Percentiles rank a stretch among this genome's conserved stretches.
phyloP scores from a whole-genome alignment of 2,797 vertebrate genomes.

The Hypotaenidia philippensis region DNA sequence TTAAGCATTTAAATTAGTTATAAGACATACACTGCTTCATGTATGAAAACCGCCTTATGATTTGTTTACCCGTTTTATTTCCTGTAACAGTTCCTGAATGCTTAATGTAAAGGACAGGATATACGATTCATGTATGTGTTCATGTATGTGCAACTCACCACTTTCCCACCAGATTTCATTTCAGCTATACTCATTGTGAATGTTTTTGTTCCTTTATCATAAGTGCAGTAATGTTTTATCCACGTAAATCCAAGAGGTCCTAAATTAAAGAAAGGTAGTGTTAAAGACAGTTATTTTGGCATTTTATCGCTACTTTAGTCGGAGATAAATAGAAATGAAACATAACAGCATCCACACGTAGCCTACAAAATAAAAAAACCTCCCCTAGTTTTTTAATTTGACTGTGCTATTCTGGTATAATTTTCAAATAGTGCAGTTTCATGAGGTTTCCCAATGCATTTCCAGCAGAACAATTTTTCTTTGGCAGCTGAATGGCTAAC shows the following conservation, averaged over 20 bases:
- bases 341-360: background rate
- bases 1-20: background rate
- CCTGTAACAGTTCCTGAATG: background rate
- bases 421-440: background rate
- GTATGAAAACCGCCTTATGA: background rate
- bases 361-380: background rate
- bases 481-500: background rate
- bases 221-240: constrained; percentile 96
- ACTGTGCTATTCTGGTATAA: background rate
- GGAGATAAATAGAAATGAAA: background rate
- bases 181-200: constrained; percentile 96
- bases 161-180: constrained; percentile 90
- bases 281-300: background rate
- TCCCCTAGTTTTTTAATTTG: background rate
- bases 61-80: background rate
- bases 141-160: constrained; percentile 82
- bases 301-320: background rate
- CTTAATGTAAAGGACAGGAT: background rate
- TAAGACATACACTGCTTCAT: background rate
- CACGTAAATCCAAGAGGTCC: constrained; percentile 95
- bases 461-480: background rate
- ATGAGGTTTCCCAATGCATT: background rate
- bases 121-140: background rate
- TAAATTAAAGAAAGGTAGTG: constrained; percentile 57
- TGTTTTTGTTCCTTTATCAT: constrained; percentile 93